Conservation (phyloP, 2,888 invertebrate genomes). For the Drosophila tanythrix region DNA sequence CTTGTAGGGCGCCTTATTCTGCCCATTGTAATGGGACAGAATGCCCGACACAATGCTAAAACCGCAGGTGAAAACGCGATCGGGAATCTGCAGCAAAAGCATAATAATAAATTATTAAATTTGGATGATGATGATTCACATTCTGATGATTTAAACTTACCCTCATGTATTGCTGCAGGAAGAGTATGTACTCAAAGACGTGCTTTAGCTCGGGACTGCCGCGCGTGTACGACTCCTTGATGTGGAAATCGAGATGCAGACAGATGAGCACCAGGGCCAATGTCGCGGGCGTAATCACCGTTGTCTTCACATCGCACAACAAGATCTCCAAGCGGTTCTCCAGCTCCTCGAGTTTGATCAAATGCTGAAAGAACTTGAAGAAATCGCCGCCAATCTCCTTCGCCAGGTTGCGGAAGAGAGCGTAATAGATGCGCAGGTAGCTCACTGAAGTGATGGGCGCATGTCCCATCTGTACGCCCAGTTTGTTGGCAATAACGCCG, state of each 20-base stretch:
- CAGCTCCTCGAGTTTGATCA: slow-evolving; percentile 87
- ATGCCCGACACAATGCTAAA: slow-evolving; percentile 88
- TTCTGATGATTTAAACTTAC: slow-evolving; percentile 84
- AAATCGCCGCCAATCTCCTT: slow-evolving; percentile 86
- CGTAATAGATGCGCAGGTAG: slow-evolving; percentile 89
- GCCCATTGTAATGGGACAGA: slow-evolving; percentile 90
- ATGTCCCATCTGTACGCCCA: slow-evolving; percentile 87
- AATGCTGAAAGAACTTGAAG: slow-evolving; percentile 86
- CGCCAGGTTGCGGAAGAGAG: slow-evolving; percentile 87
- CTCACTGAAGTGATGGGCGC: slow-evolving; percentile 88
- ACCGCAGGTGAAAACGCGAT: slow-evolving; percentile 87
- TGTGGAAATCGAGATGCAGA: slow-evolving; percentile 88
- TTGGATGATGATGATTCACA: slow-evolving; percentile 24
- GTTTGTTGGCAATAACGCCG: slow-evolving; percentile 91
- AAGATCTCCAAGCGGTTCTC: slow-evolving; percentile 90
- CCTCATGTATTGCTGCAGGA: slow-evolving; percentile 90
- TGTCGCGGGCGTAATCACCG: slow-evolving; percentile 90
- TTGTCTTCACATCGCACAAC: slow-evolving; percentile 90
- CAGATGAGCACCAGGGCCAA: slow-evolving; percentile 92
- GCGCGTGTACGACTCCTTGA: slow-evolving; percentile 84
- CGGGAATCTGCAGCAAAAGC: slow-evolving; percentile 87
- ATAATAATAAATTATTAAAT: neutral
- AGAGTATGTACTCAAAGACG: slow-evolving; percentile 89
- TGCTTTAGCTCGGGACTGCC: slow-evolving; percentile 87
- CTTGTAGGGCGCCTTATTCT: slow-evolving; percentile 88